Evolutionary conservation across 2,888 invertebrate genomes (phyloP).

Genomic region (Amphipyra tragopoginis): DNA sequence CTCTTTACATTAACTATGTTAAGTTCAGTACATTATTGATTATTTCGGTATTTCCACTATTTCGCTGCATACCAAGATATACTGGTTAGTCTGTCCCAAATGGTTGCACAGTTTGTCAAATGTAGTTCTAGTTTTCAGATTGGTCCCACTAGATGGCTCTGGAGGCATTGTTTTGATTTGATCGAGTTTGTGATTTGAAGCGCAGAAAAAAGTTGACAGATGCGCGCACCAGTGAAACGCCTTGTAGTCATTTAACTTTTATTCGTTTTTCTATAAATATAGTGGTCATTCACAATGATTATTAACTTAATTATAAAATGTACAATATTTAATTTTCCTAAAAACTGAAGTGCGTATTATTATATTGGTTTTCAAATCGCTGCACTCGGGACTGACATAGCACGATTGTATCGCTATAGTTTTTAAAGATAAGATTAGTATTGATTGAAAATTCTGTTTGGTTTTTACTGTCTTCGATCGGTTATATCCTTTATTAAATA

Average conservation of each 20-base stretch:
- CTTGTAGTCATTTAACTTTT: conserved; percentile 52
- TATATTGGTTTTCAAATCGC: conserved; percentile 31
- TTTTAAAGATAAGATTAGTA: conserved; percentile 63
- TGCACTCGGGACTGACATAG: conserved; percentile 37
- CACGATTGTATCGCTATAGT: conserved; percentile 50
- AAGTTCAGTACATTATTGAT: too few species aligned
- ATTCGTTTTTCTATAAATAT: conserved; percentile 33
- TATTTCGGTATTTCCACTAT: too few species aligned
- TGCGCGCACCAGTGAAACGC: conserved; percentile 72
- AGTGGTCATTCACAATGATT: conserved; percentile 18
- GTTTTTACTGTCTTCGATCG: conserved; percentile 34
- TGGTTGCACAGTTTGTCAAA: too few species aligned
- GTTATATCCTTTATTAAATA: conserved; percentile 25
- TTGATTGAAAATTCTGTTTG: conserved; percentile 62
- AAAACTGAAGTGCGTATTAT: conserved; percentile 40
- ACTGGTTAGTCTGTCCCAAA: too few species aligned
- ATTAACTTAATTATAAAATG: conserved; percentile 13
- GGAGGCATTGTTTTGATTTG: conserved; percentile 55
- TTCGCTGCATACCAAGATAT: too few species aligned
- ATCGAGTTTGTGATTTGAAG: conserved; percentile 60
- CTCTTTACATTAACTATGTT: too few species aligned
- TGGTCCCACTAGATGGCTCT: conserved; percentile 47
- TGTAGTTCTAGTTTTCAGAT: neutral
- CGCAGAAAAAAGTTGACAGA: conserved; percentile 74
- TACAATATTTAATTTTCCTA: conserved; percentile 2